A percentile compares a stretch with the other conserved stretches of the same genome.
Evolutionary conservation across 2,797 vertebrate genomes (phyloP).

Genomic region (Malurus leucopterus): DNA sequence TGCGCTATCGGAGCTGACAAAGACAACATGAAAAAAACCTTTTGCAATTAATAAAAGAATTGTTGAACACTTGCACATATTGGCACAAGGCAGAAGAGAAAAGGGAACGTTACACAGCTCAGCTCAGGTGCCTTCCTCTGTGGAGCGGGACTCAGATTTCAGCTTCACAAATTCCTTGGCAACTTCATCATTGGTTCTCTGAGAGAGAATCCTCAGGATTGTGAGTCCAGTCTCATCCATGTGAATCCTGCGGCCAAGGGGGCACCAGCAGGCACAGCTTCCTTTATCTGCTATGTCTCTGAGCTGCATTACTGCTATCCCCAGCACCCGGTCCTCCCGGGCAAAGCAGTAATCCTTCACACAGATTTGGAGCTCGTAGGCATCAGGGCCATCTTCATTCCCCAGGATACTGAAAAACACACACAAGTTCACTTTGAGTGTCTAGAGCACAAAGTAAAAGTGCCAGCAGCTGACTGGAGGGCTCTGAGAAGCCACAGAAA

Average conservation of each 20-base stretch:
- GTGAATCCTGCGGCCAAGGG: conserved; percentile 85
- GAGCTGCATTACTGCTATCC: conserved; percentile 88
- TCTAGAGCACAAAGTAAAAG: neutral
- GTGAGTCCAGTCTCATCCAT: conserved; percentile 97
- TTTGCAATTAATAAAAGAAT: conserved; percentile 24
- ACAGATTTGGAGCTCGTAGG: conserved; percentile 93
- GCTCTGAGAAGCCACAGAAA: neutral
- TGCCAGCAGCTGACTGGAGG: neutral
- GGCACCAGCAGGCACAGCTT: conserved; percentile 94
- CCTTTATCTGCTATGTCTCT: conserved; percentile 86
- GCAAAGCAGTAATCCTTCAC: conserved; percentile 98
- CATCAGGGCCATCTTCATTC: conserved; percentile 90
- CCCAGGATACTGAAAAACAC: conserved; percentile 82
- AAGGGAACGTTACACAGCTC: neutral
- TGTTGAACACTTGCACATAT: conserved; percentile 70
- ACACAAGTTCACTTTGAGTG: neutral
- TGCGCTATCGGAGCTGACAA: conserved; percentile 27
- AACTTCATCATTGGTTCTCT: conserved; percentile 94
- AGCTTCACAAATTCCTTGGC: conserved; percentile 95
- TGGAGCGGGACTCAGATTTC: conserved; percentile 91
- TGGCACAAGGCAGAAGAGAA: conserved; percentile 76
- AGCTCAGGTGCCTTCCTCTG: conserved; percentile 89
- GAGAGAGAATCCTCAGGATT: conserved; percentile 92
- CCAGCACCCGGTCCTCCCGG: conserved; percentile 89
- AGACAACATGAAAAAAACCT: conserved; percentile 17